A percentile compares a stretch with the other conserved stretches of the same genome.
These are phyloP conservation scores for Falco biarmicus DNA, from an alignment of 2,797 vertebrate species.

Conservation along the genomic window DNA sequence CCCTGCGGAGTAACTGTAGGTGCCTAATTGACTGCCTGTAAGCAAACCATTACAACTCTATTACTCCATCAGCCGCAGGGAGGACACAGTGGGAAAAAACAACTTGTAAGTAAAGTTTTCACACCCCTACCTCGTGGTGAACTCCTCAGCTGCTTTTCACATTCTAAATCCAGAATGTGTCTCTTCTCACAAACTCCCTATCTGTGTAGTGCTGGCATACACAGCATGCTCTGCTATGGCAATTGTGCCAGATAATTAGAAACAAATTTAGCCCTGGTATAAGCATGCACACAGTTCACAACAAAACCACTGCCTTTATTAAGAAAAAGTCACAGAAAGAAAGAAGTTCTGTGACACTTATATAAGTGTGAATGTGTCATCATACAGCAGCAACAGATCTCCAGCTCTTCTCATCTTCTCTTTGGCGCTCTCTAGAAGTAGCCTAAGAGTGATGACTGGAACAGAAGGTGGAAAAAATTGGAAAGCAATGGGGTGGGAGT, in stretches of 20 bases:
- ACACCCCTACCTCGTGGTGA: slow-evolving; percentile 40
- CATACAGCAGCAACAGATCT: background rate
- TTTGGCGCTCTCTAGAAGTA: background rate
- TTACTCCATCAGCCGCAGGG: slow-evolving; percentile 58
- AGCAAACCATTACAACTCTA: slow-evolving; percentile 68
- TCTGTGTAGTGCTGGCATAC: background rate
- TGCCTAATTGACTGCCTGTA: slow-evolving; percentile 74
- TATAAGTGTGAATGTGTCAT: background rate
- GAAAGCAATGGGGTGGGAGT: background rate
- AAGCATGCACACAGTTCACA: background rate
- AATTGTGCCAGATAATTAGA: slow-evolving; percentile 43
- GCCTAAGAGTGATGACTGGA: background rate
- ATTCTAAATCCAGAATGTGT: background rate
- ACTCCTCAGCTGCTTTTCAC: slow-evolving; percentile 42
- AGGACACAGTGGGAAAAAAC: slow-evolving; percentile 53
- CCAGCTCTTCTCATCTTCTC: background rate
- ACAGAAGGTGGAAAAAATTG: background rate
- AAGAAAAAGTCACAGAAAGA: slow-evolving; percentile 1
- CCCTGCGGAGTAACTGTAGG: slow-evolving; percentile 70
- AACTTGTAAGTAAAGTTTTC: slow-evolving; percentile 73
- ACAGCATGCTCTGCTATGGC: background rate
- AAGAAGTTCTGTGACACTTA: background rate
- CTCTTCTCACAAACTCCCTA: slow-evolving; percentile 4
- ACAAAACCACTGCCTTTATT: background rate
- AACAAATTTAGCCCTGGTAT: slow-evolving; percentile 21